A percentile compares a stretch with the other conserved stretches of the same genome.
Evolutionary conservation across 2,797 vertebrate species (phyloP).

Genomic region (Pipistrellus kuhlii): DNA sequence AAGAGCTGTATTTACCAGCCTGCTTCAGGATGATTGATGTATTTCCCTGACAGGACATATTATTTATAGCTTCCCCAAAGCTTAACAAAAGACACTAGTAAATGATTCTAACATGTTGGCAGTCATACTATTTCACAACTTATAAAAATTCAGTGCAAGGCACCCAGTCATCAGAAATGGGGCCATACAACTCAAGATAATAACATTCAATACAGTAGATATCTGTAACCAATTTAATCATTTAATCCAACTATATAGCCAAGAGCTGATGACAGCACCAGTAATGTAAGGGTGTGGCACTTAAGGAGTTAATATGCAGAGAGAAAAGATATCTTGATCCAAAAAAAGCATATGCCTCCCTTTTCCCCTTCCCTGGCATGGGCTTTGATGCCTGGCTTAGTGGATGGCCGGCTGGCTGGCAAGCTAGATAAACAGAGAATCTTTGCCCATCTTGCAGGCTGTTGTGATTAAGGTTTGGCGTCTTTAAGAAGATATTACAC

Average conservation of each 20-base stretch:
- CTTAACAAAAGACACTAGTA: slow-evolving; percentile 16
- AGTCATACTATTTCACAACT: neutral
- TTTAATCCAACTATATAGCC: neutral
- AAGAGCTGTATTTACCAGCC: slow-evolving; percentile 26
- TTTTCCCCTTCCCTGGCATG: slow-evolving; percentile 53
- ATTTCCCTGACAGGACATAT: slow-evolving; percentile 23
- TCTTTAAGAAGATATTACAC: slow-evolving; percentile 71
- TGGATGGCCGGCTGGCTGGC: slow-evolving; percentile 68
- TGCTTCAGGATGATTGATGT: neutral
- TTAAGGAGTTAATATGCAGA: slow-evolving; percentile 51
- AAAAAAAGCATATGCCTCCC: neutral
- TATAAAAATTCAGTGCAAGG: slow-evolving; percentile 35
- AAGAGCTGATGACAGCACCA: slow-evolving; percentile 31
- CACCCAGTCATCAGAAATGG: slow-evolving; percentile 30
- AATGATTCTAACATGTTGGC: neutral
- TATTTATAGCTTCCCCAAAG: neutral
- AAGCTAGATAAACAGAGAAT: slow-evolving; percentile 63
- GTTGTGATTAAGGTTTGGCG: slow-evolving; percentile 72
- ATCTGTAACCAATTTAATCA: slow-evolving; percentile 57
- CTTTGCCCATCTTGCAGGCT: slow-evolving; percentile 50
- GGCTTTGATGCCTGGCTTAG: slow-evolving; percentile 24
- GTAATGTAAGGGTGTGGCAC: neutral
- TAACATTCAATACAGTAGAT: neutral
- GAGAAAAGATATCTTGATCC: slow-evolving; percentile 45
- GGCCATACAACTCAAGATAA: slow-evolving; percentile 44